Base-by-base conservation (phyloP, 2,888 invertebrate species). In the Xestia sexstrigata region DNA sequence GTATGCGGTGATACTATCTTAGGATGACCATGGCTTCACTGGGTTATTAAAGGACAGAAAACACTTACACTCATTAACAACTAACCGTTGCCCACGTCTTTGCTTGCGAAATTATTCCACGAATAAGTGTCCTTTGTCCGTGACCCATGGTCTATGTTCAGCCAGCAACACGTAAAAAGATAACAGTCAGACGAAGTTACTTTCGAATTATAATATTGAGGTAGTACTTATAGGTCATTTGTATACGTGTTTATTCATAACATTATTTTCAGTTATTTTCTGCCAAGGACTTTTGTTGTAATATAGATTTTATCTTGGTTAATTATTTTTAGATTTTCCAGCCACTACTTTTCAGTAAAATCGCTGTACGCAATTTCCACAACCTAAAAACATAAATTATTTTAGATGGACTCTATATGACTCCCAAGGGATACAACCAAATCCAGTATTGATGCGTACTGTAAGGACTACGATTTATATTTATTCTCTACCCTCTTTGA, bases 1-100 rank as follows among this genome's bases (percentile, higher is more conserved):
- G 83, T 84, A 86, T 86, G 83, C 82, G 83, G 74, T 81, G 89
- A 87, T 89, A 91, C 79, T 82, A 77, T 62, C 30, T 13, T 87
- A 86, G 77, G 79, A 76, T 87, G 87, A 82, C 90, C 85, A 90
- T 67, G 60, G 35, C 26, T 70, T 9, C 39, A 26, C 11, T 20
- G n/a, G 30, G 45, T 58, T 39, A 67, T 26, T 26, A 23, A 63
- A 82, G 67, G 74, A 82, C 26, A 60, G 30, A 65, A 62, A 62
- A 39, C 13, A 39, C n/a, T 35, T 30, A 20, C 60, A 62, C 30
- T 30, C 4, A 17, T 9, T 60, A 30, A 60, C 17, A 30, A 60
- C 60, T 60, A 60, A 9, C 60, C 4, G 9, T 30, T 30, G 8
- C 26, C 7, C 60, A 20, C 13, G 13, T 5, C n/a, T 55, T 55